A percentile compares a stretch with the other conserved stretches of the same genome.
Conservation (phyloP, 2,888 invertebrate genomes). For the Petrophora chlorosata region DNA sequence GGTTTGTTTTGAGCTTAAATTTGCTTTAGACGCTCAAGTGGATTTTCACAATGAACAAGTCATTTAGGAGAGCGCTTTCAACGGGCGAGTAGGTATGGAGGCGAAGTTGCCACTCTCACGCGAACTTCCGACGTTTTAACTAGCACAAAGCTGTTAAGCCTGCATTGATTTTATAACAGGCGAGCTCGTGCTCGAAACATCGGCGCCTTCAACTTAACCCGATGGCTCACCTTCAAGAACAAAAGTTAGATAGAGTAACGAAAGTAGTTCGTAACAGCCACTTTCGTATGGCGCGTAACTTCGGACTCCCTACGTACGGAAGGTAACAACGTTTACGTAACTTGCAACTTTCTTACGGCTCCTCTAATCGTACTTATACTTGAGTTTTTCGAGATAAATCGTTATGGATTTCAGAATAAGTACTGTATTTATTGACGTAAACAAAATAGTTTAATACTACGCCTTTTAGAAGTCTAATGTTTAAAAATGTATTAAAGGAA, state of each 20-base stretch:
- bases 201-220: conserved; percentile 47
- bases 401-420: background rate
- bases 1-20: conserved; percentile 33
- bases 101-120: conserved; percentile 50
- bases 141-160: conserved; percentile 63
- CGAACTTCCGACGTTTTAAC: conserved; percentile 59
- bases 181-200: conserved; percentile 43
- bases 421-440: background rate
- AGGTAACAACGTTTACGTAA: conserved; percentile 34
- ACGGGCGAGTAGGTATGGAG: conserved; percentile 31
- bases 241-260: conserved; percentile 59
- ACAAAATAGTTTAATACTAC: no score
- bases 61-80: conserved; percentile 44
- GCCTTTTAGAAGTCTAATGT: no score
- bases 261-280: conserved; percentile 48
- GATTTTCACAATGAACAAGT: conserved; percentile 40
- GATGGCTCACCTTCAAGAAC: conserved; percentile 52
- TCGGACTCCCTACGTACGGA: conserved; percentile 26
- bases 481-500: no score
- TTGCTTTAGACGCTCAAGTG: conserved; percentile 27
- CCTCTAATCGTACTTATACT: conserved; percentile 45
- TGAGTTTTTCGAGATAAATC: conserved; percentile 26
- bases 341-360: conserved; percentile 50
- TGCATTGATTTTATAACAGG: conserved; percentile 68
- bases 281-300: conserved; percentile 49